Evolutionary conservation across 2,113 vertebrate species (phyloP), one percentile per base, ranked within the genome.

Genomic region (Lamprologus lemairii): DNA sequence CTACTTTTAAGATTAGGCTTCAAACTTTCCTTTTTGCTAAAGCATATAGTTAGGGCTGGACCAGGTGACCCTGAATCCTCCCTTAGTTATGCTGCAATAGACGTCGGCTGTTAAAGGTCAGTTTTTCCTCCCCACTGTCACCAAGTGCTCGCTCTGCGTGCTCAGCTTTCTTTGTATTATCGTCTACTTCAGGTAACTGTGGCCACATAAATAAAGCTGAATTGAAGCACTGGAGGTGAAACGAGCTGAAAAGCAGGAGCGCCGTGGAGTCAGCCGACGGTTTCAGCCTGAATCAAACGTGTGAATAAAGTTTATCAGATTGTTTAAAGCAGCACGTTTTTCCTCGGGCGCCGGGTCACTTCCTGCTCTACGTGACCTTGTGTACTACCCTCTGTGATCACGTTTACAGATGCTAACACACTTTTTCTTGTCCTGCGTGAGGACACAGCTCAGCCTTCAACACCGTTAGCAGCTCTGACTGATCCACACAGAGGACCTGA

Each of bases 61-160:
- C 19, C 49, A 54, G 53, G 53, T 23, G 53, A 12, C 53, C 53
- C 53, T 23, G n/a, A 0, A 23, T 7, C 10, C 53, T 55, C n/a
- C 53, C 53, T 55, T 23, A 23, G 21, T 13, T 0, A 23, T 12
- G 6, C 54, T 57, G 54, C 21, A 55, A 7, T 0, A 57, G 23
- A 0, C 0, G 7, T 0, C 0, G 13, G 13, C 23, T 28, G 13
- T 2, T 58, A 58, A 58, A 58, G 26, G 55, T 28, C 7, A 16
- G 23, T 9, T 28, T 8, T 58, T 58, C 13, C 55, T 9, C 16
- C 7, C 55, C 55, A 28, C 55, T 58, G 55, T 28, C 55, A 17
- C 26, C 26, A 58, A 16, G 14, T 17, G 14, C 57, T 51, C 5
- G 19, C 49, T 58, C 14, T 31, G 57, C 26, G 1, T 31, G 26